Evolutionary conservation across 2,888 invertebrate species (phyloP).

Genomic region (Caenorhabditis sp.): DNA sequence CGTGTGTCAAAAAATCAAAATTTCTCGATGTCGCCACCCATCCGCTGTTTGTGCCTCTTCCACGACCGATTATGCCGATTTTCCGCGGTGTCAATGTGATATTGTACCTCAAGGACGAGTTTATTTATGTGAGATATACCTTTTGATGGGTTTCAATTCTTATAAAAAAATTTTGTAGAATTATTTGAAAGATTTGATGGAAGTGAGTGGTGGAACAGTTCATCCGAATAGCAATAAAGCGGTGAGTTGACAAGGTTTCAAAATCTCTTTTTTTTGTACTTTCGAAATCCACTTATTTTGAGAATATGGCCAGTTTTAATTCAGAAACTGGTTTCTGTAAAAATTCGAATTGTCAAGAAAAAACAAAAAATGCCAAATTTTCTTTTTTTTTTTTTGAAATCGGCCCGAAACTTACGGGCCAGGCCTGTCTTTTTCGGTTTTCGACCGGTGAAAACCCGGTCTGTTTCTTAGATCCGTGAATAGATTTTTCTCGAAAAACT

Average conservation of each 20-base stretch:
- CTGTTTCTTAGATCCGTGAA: too few species aligned
- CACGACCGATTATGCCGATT: slow-evolving; percentile 11
- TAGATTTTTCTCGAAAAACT: too few species aligned
- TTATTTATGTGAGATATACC: background rate
- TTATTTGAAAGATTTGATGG: slow-evolving; percentile 9
- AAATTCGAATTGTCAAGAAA: too few species aligned
- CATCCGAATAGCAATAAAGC: background rate
- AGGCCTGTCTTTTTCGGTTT: too few species aligned
- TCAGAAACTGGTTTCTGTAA: too few species aligned
- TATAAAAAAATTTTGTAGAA: background rate
- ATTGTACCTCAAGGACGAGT: background rate
- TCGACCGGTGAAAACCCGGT: too few species aligned
- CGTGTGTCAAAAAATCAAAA: background rate
- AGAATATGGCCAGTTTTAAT: too few species aligned
- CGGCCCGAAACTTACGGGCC: too few species aligned
- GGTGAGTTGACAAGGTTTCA: background rate
- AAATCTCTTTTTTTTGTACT: too few species aligned
- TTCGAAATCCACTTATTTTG: too few species aligned
- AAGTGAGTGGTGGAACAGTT: slow-evolving; percentile 12
- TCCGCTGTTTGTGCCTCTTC: slow-evolving; percentile 27
- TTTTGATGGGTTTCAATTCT: background rate
- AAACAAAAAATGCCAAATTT: too few species aligned
- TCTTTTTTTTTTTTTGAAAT: too few species aligned
- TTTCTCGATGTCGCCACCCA: background rate
- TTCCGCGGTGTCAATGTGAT: slow-evolving; percentile 10